These are phyloP conservation scores for Burhinus oedicnemus DNA, from an alignment of 2,113 vertebrate species.

Conservation along the genomic window DNA sequence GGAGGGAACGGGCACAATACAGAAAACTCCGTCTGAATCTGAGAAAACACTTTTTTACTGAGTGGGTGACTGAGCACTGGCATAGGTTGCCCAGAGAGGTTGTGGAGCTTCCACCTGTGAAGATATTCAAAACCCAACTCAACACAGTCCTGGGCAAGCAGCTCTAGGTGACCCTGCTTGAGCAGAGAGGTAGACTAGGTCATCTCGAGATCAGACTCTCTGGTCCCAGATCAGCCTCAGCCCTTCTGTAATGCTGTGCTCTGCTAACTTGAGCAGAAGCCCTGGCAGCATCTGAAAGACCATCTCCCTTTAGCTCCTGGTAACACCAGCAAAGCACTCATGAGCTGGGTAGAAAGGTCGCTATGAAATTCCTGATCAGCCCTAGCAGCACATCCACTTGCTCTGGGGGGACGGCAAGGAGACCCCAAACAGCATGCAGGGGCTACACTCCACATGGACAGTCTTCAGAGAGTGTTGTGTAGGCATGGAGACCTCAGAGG, in stretches of 20 bases:
- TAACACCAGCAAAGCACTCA: not conserved
- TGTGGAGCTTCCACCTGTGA: not conserved
- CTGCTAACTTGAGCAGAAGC: not conserved
- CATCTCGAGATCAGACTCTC: not conserved
- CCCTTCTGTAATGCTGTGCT: not conserved
- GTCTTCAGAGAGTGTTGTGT: not conserved
- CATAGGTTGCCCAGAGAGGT: not conserved
- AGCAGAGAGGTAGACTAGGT: not conserved
- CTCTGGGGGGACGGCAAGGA: not conserved
- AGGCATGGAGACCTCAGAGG: not conserved
- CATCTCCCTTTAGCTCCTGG: not conserved
- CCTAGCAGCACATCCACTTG: not conserved
- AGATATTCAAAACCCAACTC: not conserved
- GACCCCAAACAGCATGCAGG: not conserved
- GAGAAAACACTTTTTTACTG: not conserved
- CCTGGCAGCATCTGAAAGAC: not conserved
- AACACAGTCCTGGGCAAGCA: not conserved
- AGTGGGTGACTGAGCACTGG: not conserved
- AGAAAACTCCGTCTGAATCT: not conserved
- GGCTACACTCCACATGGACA: rapidly evolving
- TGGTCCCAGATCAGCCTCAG: not conserved
- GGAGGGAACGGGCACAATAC: not conserved
- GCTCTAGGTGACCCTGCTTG: not conserved
- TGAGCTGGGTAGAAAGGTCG: not conserved
- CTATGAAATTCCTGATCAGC: not conserved